Evolutionary conservation across 2,888 invertebrate genomes (phyloP), one percentile per base, ranked within the genome.

Genomic region (Coelogynopora nodosa): DNA sequence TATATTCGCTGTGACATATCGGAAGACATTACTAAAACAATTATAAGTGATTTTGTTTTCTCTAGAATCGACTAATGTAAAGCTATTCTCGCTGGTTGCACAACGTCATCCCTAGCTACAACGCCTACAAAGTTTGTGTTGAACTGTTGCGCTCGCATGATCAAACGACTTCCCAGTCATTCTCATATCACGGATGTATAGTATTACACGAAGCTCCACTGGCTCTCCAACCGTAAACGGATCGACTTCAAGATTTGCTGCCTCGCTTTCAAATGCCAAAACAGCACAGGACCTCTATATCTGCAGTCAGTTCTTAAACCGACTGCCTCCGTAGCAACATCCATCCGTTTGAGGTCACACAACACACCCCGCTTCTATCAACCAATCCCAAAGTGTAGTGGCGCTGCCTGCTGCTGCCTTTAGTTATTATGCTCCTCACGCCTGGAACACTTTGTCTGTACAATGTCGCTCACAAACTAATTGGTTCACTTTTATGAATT

Each of bases 11-110:
- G 82, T 30, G 5, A 82, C 23, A 2, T 82, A 5, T 31, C 30
- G 5, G 29, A 82, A 82, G 74, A 74, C 74, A 74, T 26, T 74
- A 82, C 30, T 31, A 30, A 5, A 82, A 31, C 82, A 2, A 82
- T 31, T 27, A 82, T 82, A 10, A 82, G 82, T 82, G 29, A 5
- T 5, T 30, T 82, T 30, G 82, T 82, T 1, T 31, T 30, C 2
- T 82, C 82, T 29, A 30, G 82, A 30, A 29, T 82, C 30, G 82
- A 82, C 30, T 82, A 82, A 10, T 82, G 82, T 27, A 82, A 82
- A 27, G 30, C 30, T 10, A 30, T 82, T 82, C 82, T 82, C 23
- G 30, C 29, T 30, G 31, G 31, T 82, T 82, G 31, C 23, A 82
- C 31, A 31, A 82, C 82, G 27, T 31, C 29, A 82, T 30, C 31